Conservation (phyloP, 2,888 invertebrate species). For the Lampropteryx suffumata region DNA sequence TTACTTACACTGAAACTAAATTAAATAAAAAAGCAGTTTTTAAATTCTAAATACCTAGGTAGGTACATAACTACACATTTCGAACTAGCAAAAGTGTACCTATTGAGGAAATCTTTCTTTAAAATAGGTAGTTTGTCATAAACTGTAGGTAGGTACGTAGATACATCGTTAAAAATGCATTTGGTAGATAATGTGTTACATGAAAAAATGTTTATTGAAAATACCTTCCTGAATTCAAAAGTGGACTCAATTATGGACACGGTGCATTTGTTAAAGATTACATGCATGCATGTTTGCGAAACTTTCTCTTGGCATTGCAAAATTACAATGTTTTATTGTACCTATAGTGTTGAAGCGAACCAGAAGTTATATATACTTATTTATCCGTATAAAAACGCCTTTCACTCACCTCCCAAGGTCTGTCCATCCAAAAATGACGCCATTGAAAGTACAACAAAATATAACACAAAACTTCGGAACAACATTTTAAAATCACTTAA, state of each 20-base stretch:
- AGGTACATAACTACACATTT: too few species aligned
- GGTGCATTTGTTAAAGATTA: constrained; percentile 7
- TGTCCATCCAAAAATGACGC: constrained; percentile 61
- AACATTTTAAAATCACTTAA: constrained; percentile 44
- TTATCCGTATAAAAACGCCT: constrained; percentile 52
- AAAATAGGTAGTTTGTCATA: too few species aligned
- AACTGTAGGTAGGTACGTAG: too few species aligned
- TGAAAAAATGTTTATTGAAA: too few species aligned
- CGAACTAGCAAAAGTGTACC: too few species aligned
- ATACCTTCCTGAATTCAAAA: background rate
- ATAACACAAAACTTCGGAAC: constrained; percentile 43
- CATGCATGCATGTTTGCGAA: constrained; percentile 5
- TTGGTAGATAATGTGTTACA: too few species aligned
- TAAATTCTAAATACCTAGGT: too few species aligned
- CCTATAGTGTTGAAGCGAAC: background rate
- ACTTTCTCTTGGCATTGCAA: constrained; percentile 38
- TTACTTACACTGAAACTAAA: too few species aligned
- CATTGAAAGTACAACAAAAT: constrained; percentile 48
- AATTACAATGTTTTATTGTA: constrained; percentile 10
- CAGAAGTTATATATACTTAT: background rate
- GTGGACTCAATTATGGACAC: constrained; percentile 14
- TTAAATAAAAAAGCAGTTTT: too few species aligned
- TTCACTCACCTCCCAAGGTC: constrained; percentile 77
- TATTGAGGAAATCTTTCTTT: too few species aligned
- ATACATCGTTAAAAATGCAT: too few species aligned